Conservation (phyloP, 2,888 invertebrate species). For the Dioctria rufipes region DNA sequence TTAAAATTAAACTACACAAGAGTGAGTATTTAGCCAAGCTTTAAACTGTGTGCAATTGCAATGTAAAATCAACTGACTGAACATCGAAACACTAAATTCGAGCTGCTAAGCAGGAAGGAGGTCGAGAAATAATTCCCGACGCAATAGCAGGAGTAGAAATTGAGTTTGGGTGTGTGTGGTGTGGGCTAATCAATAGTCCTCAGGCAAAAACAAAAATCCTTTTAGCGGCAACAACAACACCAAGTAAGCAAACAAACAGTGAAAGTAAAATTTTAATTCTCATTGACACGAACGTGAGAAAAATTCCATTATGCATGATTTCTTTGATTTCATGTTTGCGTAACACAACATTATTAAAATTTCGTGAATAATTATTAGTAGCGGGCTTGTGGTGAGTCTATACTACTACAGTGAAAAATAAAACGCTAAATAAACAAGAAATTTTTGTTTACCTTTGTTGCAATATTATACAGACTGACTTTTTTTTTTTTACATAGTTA, state of each 20-base stretch:
- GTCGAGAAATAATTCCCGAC: neutral
- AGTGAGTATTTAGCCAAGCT: neutral
- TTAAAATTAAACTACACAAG: neutral
- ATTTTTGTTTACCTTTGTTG: conserved; percentile 42
- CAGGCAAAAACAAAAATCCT: neutral
- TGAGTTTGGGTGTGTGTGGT: neutral
- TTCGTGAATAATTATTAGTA: neutral
- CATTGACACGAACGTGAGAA: conserved; percentile 19
- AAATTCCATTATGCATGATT: neutral
- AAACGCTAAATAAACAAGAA: neutral
- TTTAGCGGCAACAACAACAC: neutral
- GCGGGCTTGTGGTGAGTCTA: neutral
- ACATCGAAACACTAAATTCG: neutral
- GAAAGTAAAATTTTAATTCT: conserved; percentile 27
- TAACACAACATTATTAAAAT: conserved; percentile 46
- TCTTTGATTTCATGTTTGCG: conserved; percentile 42
- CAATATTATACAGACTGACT: neutral
- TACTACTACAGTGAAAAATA: neutral
- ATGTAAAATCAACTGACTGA: conserved; percentile 15
- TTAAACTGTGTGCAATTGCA: neutral
- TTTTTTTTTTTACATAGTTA: conserved; percentile 29
- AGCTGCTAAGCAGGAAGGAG: neutral
- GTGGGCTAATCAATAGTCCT: conserved; percentile 13
- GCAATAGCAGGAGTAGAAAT: too few species aligned
- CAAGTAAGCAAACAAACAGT: neutral